Conservation (phyloP, 2,113 vertebrate species). For the Cacatua alba region DNA sequence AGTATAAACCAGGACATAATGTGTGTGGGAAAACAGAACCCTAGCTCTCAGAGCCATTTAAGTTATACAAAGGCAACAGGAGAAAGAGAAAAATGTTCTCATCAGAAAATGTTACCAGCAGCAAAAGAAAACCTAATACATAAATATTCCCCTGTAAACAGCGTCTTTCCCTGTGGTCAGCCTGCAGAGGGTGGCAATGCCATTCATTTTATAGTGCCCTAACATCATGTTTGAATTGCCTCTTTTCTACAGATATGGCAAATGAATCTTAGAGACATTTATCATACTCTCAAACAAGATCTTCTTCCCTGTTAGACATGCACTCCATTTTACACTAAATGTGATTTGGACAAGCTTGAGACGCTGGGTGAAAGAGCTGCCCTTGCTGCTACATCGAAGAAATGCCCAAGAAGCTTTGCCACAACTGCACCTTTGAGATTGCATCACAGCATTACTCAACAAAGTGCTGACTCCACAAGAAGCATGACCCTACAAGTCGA, state of each 20-base stretch:
- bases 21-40: background rate
- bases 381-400: background rate
- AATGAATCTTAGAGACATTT: background rate
- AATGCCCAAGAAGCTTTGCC: background rate
- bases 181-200: background rate
- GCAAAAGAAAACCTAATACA: background rate
- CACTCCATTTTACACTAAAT: conserved; percentile 5
- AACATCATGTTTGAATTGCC: conserved; percentile 8
- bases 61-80: background rate
- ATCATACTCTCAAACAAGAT: conserved; percentile 26
- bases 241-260: background rate
- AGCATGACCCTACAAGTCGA: background rate
- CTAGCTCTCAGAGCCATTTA: background rate
- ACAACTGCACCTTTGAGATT: background rate
- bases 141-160: conserved; percentile 3
- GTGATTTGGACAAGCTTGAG: background rate
- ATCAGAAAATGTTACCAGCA: background rate
- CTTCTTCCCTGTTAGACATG: background rate
- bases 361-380: background rate
- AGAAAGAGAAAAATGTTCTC: background rate
- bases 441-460: background rate
- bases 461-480: background rate
- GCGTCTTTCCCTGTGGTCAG: background rate
- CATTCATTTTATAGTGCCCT: conserved; percentile 10
- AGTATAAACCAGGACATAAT: background rate